Evolutionary conservation across 2,888 invertebrate species (phyloP).

Genomic region (Aporophyla lueneburgensis): DNA sequence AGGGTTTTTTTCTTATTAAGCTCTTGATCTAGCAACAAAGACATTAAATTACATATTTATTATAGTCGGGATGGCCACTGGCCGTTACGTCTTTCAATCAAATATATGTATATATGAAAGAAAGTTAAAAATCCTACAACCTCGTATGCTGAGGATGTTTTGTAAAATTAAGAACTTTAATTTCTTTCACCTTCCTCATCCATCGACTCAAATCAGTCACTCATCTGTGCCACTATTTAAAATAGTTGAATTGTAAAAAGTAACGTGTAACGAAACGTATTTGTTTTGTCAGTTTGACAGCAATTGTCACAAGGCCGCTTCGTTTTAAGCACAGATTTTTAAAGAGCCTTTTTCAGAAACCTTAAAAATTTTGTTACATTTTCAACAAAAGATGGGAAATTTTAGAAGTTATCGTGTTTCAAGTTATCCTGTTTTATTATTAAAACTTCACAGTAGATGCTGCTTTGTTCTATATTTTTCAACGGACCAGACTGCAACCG

Average conservation of each 20-base stretch:
- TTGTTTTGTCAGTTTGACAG: constrained; percentile 12
- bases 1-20: background rate
- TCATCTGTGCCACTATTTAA: background rate
- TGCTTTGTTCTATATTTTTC: background rate
- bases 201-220: background rate
- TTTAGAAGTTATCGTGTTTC: background rate
- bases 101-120: too few relatives aligned
- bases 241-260: too few relatives aligned
- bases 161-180: background rate
- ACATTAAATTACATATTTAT: too few relatives aligned
- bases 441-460: background rate
- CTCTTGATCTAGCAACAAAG: background rate
- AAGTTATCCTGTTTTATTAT: background rate
- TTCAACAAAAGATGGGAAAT: background rate
- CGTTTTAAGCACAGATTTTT: constrained; percentile 16
- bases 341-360: background rate
- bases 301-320: background rate
- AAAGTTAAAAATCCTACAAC: background rate
- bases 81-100: background rate
- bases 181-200: background rate
- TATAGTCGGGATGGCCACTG: background rate
- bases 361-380: background rate
- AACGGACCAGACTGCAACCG: background rate
- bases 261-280: constrained; percentile 34
- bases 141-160: background rate